Base-by-base conservation (phyloP, 1,140 invertebrate genomes). In the Pollicipes pollicipes region DNA sequence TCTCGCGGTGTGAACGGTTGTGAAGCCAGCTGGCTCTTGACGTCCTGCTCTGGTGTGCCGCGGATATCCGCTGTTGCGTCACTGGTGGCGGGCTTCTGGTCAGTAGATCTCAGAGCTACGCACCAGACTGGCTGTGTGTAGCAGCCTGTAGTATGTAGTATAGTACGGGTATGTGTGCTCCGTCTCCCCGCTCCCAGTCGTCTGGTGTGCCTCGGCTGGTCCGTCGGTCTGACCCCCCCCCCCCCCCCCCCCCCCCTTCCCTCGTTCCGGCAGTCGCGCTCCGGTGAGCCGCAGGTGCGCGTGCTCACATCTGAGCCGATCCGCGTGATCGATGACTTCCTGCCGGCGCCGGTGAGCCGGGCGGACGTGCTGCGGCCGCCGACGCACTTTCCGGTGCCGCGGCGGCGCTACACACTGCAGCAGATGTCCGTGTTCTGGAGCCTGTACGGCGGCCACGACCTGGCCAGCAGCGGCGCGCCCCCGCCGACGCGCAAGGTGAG, bases 401-500 rank as follows among this genome's bases (percentile, higher is more conserved):
- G 90, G 21, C 79, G 86, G 10, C 85, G 88, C 71, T 95, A 95
- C 76, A 91, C 90, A 0, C 78, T 98, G 0, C 87, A 89, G 73
- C 93, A 97, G 78, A 90, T 97, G 87, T 90, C 89, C 2, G 76
- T 97, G 0, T 84, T 90, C 0, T 95, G 93, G 92, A 88, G 91
- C 77, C 86, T 97, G 80, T 97, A 90, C 78, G 94, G 92, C 28
- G 95, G 95, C 0, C 86, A 84, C 69, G 95, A 98, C 82, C 96
- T 97, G 77, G 83, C 82, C 21, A 30, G 26, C 66, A n/a, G 3
- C 32, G 37, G 32, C 26, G 35, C 35, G 6, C 6, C 35, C 35
- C 6, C 6, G 17, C 35, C 6, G 35, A 17, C 35, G 96, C 71
- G 83, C 89, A 21, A 93, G 97, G 69, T 91, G 95, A 81, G 88